Evolutionary conservation across 1,140 invertebrate species (phyloP).

Genomic region (Dryas iulia): DNA sequence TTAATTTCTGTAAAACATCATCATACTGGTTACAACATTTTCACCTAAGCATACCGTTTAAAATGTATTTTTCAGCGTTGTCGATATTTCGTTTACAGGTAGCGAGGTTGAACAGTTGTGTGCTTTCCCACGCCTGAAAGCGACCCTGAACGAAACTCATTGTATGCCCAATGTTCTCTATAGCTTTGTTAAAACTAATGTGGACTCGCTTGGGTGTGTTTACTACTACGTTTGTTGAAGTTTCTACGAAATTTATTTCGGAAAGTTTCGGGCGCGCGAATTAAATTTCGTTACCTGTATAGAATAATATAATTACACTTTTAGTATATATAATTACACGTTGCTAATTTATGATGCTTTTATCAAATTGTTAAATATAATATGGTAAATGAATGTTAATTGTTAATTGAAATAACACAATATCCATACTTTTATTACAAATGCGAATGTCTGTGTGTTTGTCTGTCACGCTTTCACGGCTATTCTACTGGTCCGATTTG

Average conservation of each 20-base stretch:
- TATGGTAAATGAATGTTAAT: background rate
- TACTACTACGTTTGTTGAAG: constrained; percentile 17
- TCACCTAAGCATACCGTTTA: background rate
- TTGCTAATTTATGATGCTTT: background rate
- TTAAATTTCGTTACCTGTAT: background rate
- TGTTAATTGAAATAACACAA: too few relatives aligned
- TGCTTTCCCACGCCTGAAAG: constrained; percentile 56
- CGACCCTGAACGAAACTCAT: constrained; percentile 36
- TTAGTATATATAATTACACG: background rate
- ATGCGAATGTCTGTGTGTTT: too few relatives aligned
- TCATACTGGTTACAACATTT: background rate
- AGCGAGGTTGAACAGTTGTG: constrained; percentile 65
- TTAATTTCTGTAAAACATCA: background rate
- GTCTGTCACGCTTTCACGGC: too few relatives aligned
- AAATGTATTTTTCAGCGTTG: constrained; percentile 49
- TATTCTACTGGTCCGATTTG: too few relatives aligned
- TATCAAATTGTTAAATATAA: background rate
- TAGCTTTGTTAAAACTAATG: constrained; percentile 36
- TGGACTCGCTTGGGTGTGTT: constrained; percentile 17
- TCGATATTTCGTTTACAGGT: constrained; percentile 49
- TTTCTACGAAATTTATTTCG: constrained; percentile 10
- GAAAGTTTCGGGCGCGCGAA: constrained; percentile 13
- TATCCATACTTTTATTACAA: too few relatives aligned
- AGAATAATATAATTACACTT: background rate
- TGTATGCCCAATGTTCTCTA: constrained; percentile 36